Conservation (phyloP, 2,113 vertebrate species). For the Pollachius pollachius region DNA sequence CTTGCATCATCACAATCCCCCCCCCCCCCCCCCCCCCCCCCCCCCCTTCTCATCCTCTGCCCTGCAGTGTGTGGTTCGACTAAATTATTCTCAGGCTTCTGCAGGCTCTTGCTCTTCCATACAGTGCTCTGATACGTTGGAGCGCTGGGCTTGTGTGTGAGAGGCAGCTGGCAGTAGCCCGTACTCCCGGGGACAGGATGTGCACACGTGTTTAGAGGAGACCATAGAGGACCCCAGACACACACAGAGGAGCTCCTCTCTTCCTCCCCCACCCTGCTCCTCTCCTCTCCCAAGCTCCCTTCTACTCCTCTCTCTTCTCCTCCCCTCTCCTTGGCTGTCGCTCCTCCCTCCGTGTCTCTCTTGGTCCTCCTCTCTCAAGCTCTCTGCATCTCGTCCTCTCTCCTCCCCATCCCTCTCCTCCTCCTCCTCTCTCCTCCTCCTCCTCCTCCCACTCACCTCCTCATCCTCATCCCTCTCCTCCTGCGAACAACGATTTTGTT, state of each 20-base stretch:
- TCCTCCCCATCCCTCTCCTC: background rate
- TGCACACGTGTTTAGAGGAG: too few species aligned
- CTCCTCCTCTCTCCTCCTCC: slow-evolving; percentile 18
- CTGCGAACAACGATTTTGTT: too few species aligned
- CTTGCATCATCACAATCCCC: slow-evolving; percentile 18
- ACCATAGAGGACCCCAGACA: too few species aligned
- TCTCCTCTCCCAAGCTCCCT: background rate
- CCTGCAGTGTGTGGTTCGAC: background rate
- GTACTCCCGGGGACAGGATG: too few species aligned
- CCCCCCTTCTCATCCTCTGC: slow-evolving; percentile 2
- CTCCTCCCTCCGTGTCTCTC: background rate
- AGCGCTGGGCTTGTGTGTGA: slow-evolving; percentile 9
- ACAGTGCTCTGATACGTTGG: too few species aligned
- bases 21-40: background rate
- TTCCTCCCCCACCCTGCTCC: too few species aligned
- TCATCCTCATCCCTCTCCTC: background rate
- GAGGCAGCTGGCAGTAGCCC: slow-evolving; percentile 4
- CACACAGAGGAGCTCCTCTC: too few species aligned
- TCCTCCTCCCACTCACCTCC: slow-evolving; percentile 21
- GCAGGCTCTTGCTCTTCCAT: background rate
- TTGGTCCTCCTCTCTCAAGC: background rate
- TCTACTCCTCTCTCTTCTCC: background rate
- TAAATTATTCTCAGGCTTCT: background rate
- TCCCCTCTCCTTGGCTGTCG: background rate
- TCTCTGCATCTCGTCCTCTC: slow-evolving; percentile 1